Evolutionary conservation across 2,113 vertebrate genomes (phyloP), one percentile per base, ranked within the genome.

Genomic region (Oxygymnocypris stewartii): DNA sequence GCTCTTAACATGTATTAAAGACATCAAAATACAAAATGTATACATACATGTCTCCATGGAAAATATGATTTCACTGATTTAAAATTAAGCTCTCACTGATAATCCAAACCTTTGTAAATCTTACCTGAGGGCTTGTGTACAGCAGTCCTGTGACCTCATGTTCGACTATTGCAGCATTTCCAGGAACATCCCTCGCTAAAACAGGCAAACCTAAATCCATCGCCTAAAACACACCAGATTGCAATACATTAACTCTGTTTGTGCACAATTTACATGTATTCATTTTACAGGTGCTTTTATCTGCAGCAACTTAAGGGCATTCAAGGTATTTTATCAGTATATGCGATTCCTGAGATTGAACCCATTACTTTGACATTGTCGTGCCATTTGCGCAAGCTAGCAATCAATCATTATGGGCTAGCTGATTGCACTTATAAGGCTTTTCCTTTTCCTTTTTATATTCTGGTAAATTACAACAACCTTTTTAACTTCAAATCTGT

Each of bases 141-240:
- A 99, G 93, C 79, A 99, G 92, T 2, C 98, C 98, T 0, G 95
- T 99, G 47, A 94, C 89, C 87, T 93, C 93, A 9, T 98, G 97
- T 1, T 85, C 86, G 44, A 99, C 92, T 59, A 99, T 85, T 0
- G 96, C 96, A 18, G 95, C 93, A 1, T 99, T 99, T 57, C 98
- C 98, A 0, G 97, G 96, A 84, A 99, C 96, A 90, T 97, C 91
- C 90, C 97, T 96, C 16, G 96, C 97, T 91, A 98, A 86, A 81
- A 98, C 97, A 0, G 96, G 97, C 0, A 96, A 84, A 0, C 91
- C 91, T 69, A 99, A 93, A 90, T 98, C 95, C 97, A 99, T 98
- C n/a, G 98, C 97, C 98, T 99, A 76, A 31, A 82, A 71, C 35
- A 86, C 57, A 82, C 9, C 54, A 59, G 84, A 84, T 59, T 73